A percentile compares a stretch with the other conserved stretches of the same genome.
Evolutionary conservation across 2,113 vertebrate species (phyloP).

Genomic region (Etheostoma cragini): DNA sequence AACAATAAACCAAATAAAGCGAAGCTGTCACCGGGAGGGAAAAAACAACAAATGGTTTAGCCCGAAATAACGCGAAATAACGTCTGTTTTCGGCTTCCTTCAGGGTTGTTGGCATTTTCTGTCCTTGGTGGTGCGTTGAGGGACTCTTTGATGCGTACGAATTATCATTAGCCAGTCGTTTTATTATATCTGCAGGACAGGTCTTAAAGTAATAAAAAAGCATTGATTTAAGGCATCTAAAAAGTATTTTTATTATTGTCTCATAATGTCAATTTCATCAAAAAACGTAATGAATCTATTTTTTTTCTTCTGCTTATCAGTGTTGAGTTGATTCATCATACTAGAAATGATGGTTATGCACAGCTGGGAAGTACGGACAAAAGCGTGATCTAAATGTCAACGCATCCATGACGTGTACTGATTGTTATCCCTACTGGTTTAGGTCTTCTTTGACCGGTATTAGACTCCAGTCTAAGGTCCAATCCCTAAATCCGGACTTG

Average conservation of each 20-base stretch:
- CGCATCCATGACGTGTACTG: neutral
- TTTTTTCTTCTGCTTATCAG: neutral
- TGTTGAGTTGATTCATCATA: neutral
- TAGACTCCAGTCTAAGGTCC: neutral
- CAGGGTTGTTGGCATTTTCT: neutral
- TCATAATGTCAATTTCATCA: neutral
- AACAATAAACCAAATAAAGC: neutral
- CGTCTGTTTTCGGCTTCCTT: neutral
- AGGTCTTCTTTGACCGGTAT: neutral
- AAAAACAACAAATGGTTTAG: neutral
- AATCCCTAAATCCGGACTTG: no score
- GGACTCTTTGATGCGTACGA: neutral
- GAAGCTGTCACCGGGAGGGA: neutral
- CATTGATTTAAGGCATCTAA: neutral
- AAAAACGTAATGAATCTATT: neutral
- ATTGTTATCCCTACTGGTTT: neutral
- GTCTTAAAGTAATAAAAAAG: neutral
- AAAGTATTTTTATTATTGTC: neutral
- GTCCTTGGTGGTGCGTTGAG: neutral
- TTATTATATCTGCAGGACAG: neutral
- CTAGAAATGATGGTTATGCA: no score
- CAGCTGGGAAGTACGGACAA: neutral
- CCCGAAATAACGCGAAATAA: neutral
- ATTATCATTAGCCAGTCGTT: neutral
- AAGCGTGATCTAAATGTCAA: neutral